Conservation (phyloP, 1,140 invertebrate species). For the Heterodera schachtii region DNA sequence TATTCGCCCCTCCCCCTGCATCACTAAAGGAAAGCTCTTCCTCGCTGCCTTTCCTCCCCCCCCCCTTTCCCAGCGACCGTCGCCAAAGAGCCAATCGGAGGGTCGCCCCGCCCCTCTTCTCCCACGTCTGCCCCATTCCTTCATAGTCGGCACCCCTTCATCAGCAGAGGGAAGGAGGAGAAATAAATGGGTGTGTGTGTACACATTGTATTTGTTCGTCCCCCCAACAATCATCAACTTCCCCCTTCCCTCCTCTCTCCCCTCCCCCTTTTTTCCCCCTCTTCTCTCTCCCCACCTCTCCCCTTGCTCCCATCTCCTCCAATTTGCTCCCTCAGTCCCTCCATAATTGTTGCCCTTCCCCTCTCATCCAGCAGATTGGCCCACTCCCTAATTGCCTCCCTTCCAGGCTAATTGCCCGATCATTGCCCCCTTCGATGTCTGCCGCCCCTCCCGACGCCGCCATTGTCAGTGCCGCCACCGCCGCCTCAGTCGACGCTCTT, state of each 20-base stretch:
- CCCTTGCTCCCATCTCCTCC: slow-evolving; percentile 1
- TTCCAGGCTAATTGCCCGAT: slow-evolving; percentile 15
- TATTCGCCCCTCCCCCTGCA: background rate
- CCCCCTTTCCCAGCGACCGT: background rate
- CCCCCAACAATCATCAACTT: background rate
- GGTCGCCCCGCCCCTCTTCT: slow-evolving; percentile 2
- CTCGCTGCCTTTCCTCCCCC: background rate
- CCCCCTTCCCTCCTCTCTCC: background rate
- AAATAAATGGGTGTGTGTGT: background rate
- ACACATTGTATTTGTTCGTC: background rate
- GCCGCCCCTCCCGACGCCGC: background rate
- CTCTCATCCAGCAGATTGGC: background rate
- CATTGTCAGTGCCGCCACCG: background rate
- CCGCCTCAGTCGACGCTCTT: background rate
- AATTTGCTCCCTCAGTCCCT: background rate
- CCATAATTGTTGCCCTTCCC: slow-evolving; percentile 9
- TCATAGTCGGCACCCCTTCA: slow-evolving; percentile 5
- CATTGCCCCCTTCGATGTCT: background rate
- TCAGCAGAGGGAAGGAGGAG: background rate
- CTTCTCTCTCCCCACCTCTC: background rate
- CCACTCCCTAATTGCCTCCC: slow-evolving; percentile 11
- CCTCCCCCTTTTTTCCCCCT: background rate
- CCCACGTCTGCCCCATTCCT: background rate
- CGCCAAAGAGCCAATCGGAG: background rate
- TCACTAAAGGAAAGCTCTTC: background rate